Percentiles rank a stretch among this genome's conserved stretches.
phyloP scores from a whole-genome alignment of 2,797 vertebrate species.

The Hemitrygon akajei region DNA sequence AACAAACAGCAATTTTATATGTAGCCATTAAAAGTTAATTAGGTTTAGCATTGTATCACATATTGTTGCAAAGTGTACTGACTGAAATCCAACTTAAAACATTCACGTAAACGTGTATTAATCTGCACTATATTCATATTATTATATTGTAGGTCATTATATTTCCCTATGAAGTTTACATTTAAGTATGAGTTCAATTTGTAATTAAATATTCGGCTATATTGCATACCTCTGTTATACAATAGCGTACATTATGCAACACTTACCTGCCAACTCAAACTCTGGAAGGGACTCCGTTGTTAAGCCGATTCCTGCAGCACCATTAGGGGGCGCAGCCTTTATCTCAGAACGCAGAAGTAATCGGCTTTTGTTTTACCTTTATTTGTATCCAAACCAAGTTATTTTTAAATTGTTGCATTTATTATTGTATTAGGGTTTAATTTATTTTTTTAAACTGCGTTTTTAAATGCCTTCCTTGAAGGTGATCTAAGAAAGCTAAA shows the following conservation, averaged over 20 bases:
- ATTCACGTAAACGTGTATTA: too few relatives aligned
- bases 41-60: background rate
- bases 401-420: background rate
- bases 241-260: background rate
- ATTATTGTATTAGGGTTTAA: background rate
- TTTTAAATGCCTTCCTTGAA: background rate
- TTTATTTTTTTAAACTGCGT: background rate
- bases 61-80: background rate
- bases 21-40: background rate
- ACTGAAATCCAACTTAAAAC: background rate
- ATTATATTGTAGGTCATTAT: too few relatives aligned
- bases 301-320: background rate
- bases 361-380: too few relatives aligned
- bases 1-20: background rate
- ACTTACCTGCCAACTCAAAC: background rate
- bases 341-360: background rate
- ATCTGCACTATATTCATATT: too few relatives aligned
- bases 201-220: too few relatives aligned
- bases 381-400: background rate
- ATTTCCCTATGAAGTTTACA: too few relatives aligned
- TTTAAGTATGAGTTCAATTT: too few relatives aligned
- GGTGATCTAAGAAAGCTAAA: background rate
- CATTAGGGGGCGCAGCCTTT: background rate
- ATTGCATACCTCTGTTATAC: too few relatives aligned
- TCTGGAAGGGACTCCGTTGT: background rate